A percentile compares a stretch with the other conserved stretches of the same genome.
phyloP scores from a whole-genome alignment of 1,140 invertebrate genomes.

The Watersipora subatra region DNA sequence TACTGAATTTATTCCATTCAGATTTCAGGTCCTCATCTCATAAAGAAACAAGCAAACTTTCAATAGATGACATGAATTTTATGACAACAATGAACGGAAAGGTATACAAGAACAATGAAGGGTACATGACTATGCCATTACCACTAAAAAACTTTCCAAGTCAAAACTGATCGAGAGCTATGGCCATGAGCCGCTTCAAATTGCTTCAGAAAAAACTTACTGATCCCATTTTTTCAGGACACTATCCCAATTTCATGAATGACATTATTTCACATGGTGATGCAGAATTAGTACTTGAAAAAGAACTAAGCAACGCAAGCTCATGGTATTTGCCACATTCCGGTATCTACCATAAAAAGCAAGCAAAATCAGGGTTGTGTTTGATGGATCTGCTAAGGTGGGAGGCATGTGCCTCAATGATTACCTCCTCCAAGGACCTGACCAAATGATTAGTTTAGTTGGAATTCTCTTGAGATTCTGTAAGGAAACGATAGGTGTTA shows the following conservation, averaged over 20 bases:
- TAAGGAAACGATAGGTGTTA: neutral
- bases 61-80: neutral
- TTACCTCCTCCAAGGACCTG: conserved; percentile 2
- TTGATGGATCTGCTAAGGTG: neutral
- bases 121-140: neutral
- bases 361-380: neutral
- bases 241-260: neutral
- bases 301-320: neutral
- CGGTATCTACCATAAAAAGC: conserved; percentile 3
- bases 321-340: neutral
- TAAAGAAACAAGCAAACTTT: neutral
- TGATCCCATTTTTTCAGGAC: neutral
- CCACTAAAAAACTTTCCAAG: neutral
- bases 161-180: neutral
- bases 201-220: neutral
- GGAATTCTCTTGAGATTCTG: neutral
- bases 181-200: neutral
- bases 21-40: neutral
- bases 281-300: neutral
- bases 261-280: neutral
- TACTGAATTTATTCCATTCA: too few species aligned
- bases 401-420: neutral
- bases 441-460: neutral
- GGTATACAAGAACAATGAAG: neutral
- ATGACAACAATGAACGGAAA: neutral